phyloP scores from a whole-genome alignment of 1,140 invertebrate genomes.

The Bombyx mori region ASM3026992v2 NC_085125.1:14556001-14556500 shows the following conservation, averaged over 20 bases:
- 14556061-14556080: constrained; percentile 31
- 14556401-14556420: constrained; percentile 87
- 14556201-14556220: no score
- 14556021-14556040: constrained; percentile 44
- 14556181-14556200: not conserved
- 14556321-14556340: no score
- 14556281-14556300: not conserved
- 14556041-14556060: constrained; percentile 60
- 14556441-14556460: constrained; percentile 94
- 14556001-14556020: constrained; percentile 43
- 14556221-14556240: no score
- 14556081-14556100: constrained; percentile 25
- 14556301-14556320: no score
- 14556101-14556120: not conserved
- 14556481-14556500: constrained; percentile 90
- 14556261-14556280: not conserved
- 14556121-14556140: not conserved
- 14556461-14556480: constrained; percentile 91
- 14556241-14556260: no score
- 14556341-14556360: no score
- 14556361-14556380: not conserved
- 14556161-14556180: not conserved
- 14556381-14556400: constrained; percentile 34
- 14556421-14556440: constrained; percentile 98
- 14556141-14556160: no score